Base-by-base conservation (phyloP, 2,888 invertebrate genomes). In the Amaurobius ferox region DNA sequence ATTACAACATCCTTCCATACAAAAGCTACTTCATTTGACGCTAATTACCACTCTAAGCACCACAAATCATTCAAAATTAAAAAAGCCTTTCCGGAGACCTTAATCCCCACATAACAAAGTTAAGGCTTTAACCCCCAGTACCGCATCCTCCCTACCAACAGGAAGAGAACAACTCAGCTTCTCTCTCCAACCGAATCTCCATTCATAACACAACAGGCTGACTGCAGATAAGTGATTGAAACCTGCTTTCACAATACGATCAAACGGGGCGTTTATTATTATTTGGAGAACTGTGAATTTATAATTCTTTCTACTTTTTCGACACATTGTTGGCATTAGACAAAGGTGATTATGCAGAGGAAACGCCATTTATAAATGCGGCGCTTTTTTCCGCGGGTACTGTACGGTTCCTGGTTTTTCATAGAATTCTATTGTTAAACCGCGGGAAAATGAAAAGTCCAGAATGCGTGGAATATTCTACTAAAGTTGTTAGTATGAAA, bases 321-420 rank as follows among this genome's bases (percentile, higher is more conserved):
- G 5, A 3, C 23, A 3, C 55, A 55, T 55, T 55, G 55, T 55
- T 55, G 55, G 2, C 11, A 11, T 19, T 23, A 23, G 23, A 55
- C 55, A 55, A 55, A 55, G 55, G 55, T 55, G 55, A 55, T 55
- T 55, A 55, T 55, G 55, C 55, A 55, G 23, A 55, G 55, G 55
- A 55, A 55, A 55, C 55, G 55, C 11, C 55, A 55, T 23, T 23
- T 55, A 55, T 55, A 55, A 55, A 55, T 55, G 23, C 1, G 2
- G 19, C 1, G 23, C 13, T 23, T 23, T 55, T 55, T 35, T 35
- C 9, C 35, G 9, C 9, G 9, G 9, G 9, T 9, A 16, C 44
- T 44, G 5, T 55, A 6, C 55, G 23, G 55, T 55, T 55, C 55
- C 55, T 55, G 55, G 55, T 55, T 55, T 55, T 55, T 55, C 55